Evolutionary conservation across 2,797 vertebrate genomes (phyloP).

Genomic region (Megaceryle alcyon): DNA sequence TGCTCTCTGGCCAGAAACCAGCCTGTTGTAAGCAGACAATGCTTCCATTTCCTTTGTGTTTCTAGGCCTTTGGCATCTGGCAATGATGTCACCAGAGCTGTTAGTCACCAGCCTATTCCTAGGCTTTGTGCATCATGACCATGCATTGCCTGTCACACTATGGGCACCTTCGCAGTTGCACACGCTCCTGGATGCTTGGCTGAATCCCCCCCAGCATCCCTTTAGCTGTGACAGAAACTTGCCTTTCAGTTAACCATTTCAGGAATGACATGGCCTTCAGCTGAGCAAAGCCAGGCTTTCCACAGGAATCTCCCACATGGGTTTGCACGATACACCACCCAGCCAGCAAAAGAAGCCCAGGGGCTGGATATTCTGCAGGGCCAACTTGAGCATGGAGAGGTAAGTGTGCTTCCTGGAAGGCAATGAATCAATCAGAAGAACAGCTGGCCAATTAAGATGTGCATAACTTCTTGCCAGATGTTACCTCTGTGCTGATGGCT

Average conservation of each 20-base stretch:
- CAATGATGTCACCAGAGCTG: neutral
- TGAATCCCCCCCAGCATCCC: neutral
- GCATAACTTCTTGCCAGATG: conserved; percentile 63
- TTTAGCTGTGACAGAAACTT: neutral
- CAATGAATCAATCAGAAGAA: conserved; percentile 63
- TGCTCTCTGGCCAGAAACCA: neutral
- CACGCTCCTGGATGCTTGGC: neutral
- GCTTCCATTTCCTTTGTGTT: neutral
- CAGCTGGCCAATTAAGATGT: conserved; percentile 65
- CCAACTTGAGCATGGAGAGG: neutral
- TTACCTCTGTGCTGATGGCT: conserved; percentile 61
- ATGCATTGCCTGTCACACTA: accelerated
- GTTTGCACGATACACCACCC: neutral
- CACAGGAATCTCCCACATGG: accelerated
- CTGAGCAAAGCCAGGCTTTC: neutral
- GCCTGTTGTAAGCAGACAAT: neutral
- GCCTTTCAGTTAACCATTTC: neutral
- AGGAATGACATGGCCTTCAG: neutral
- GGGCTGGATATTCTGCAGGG: neutral
- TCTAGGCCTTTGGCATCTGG: neutral
- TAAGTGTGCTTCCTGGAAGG: conserved; percentile 17
- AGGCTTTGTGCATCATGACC: neutral
- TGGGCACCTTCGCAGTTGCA: accelerated
- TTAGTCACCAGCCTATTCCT: neutral
- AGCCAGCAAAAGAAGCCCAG: neutral